Conservation (phyloP, 1,140 invertebrate genomes). For the Berghia stephanieae region DNA sequence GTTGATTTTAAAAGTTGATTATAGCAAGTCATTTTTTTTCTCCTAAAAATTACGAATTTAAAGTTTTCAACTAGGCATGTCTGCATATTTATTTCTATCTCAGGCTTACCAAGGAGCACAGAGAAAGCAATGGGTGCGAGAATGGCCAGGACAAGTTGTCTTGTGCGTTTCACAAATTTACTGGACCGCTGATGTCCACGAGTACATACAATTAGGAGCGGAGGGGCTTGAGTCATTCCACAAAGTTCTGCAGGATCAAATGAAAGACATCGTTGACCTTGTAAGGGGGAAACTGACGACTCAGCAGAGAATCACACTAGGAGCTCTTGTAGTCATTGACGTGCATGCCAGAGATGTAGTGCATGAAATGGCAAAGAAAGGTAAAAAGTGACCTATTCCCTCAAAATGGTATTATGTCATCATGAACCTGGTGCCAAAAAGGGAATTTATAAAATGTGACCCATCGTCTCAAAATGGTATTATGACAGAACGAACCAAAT, state of each 20-base stretch:
- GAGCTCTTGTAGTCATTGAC: slow-evolving; percentile 67
- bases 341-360: slow-evolving; percentile 67
- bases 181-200: slow-evolving; percentile 67
- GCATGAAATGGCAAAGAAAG: slow-evolving; percentile 61
- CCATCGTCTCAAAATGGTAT: too few relatives aligned
- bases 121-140: slow-evolving; percentile 64
- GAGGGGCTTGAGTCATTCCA: slow-evolving; percentile 60
- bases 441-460: too few relatives aligned
- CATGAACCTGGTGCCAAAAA: too few relatives aligned
- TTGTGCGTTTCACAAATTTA: slow-evolving; percentile 67
- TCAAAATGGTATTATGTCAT: too few relatives aligned
- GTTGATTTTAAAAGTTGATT: too few relatives aligned
- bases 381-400: slow-evolving; percentile 39
- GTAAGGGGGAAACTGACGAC: slow-evolving; percentile 67
- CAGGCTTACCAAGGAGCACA: slow-evolving; percentile 61
- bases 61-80: too few relatives aligned
- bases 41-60: too few relatives aligned
- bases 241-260: slow-evolving; percentile 57
- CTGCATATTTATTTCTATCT: slow-evolving; percentile 16
- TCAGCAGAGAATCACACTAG: slow-evolving; percentile 65
- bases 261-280: slow-evolving; percentile 65
- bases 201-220: slow-evolving; percentile 55
- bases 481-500: too few relatives aligned
- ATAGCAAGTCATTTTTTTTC: too few relatives aligned
- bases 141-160: slow-evolving; percentile 68